phyloP scores from a whole-genome alignment of 2,797 vertebrate species.

The Odontamblyopus lacepedii region DNA sequence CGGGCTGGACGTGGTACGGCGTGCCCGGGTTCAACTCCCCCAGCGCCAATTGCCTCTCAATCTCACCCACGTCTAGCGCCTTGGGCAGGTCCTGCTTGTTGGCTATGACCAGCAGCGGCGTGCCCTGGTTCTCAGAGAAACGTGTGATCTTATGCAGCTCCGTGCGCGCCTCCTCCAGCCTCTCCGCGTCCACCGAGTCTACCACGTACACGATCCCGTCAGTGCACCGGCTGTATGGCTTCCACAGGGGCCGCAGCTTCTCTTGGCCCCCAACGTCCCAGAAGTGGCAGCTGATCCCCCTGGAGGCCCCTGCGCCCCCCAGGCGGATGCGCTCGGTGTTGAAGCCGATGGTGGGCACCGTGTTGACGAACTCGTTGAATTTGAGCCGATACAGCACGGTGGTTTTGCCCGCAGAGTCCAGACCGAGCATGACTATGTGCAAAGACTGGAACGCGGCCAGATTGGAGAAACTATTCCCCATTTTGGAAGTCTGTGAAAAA shows the following conservation, averaged over 20 bases:
- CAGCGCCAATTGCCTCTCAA: conserved; percentile 92
- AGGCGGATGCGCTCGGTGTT: conserved; percentile 94
- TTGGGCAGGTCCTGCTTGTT: conserved; percentile 98
- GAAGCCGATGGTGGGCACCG: conserved; percentile 97
- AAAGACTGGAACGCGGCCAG: conserved; percentile 94
- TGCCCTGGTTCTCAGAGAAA: conserved; percentile 95
- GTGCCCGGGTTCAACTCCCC: conserved; percentile 92
- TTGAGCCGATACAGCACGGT: conserved; percentile 94
- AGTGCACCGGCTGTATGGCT: conserved; percentile 97
- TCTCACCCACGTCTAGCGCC: conserved; percentile 90
- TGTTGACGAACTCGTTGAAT: conserved; percentile 98
- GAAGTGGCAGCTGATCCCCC: conserved; percentile 97
- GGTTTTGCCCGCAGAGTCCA: conserved; percentile 97
- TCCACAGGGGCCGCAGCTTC: conserved; percentile 97
- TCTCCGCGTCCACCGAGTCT: conserved; percentile 95
- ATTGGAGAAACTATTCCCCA: conserved; percentile 94
- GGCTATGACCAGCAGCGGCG: conserved; percentile 94
- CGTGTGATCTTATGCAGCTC: conserved; percentile 97
- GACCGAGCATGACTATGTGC: conserved; percentile 96
- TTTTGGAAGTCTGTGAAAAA: conserved; percentile 54
- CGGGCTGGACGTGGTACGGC: conserved; percentile 94
- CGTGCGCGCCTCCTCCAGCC: conserved; percentile 93
- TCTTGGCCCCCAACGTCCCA: conserved; percentile 98
- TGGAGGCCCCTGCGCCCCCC: conserved; percentile 85
- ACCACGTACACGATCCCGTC: conserved; percentile 98